These are phyloP conservation scores for Bombus polaris DNA, from an alignment of 1,140 invertebrate species.

Conservation along the genomic window DNA sequence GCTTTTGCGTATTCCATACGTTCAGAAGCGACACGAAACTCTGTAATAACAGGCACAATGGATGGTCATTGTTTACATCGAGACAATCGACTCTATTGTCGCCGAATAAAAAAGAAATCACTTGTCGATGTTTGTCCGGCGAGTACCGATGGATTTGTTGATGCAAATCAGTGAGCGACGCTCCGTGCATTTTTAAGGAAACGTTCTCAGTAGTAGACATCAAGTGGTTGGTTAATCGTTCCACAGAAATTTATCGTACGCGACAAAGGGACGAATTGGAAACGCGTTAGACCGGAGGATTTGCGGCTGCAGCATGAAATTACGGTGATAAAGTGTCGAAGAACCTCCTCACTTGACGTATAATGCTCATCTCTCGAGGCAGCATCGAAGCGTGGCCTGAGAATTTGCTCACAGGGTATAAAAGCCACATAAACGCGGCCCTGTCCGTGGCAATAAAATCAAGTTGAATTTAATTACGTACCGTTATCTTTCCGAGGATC, in stretches of 20 bases:
- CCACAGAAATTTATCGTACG: neutral
- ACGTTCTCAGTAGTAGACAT: neutral
- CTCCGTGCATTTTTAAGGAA: conserved; percentile 1
- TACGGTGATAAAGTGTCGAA: conserved; percentile 69
- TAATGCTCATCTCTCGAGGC: conserved; percentile 62
- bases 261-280: neutral
- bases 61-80: conserved; percentile 20
- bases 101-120: conserved; percentile 6
- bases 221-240: no score
- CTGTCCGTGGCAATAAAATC: conserved; percentile 76
- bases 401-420: conserved; percentile 78
- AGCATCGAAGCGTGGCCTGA: conserved; percentile 64
- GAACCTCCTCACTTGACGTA: conserved; percentile 61
- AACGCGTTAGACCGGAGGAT: conserved; percentile 23
- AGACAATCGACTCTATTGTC: conserved; percentile 36
- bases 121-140: conserved; percentile 22
- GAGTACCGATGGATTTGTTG: no score
- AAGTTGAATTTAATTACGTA: conserved; percentile 79
- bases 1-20: conserved; percentile 15
- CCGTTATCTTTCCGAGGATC: conserved; percentile 74
- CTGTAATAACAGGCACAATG: conserved; percentile 25
- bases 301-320: conserved; percentile 56
- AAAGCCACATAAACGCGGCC: conserved; percentile 75
- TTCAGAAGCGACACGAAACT: neutral
- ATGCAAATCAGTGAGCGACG: neutral